phyloP scores from a whole-genome alignment of 2,797 vertebrate species.

The Chaetodon trifasciatus region DNA sequence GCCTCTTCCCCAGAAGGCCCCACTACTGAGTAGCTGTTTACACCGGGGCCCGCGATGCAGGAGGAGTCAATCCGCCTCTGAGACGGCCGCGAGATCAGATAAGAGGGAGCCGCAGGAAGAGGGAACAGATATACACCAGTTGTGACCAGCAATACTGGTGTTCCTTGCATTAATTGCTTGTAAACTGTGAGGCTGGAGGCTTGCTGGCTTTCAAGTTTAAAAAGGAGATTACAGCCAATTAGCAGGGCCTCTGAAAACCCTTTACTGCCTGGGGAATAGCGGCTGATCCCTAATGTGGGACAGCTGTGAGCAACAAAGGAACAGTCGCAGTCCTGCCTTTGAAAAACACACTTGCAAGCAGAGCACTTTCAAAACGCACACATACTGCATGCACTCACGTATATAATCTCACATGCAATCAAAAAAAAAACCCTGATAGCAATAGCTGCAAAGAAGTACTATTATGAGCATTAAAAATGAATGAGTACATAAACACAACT shows the following conservation, averaged over 20 bases:
- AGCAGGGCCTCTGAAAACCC: slow-evolving; percentile 82
- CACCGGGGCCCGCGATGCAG: slow-evolving; percentile 59
- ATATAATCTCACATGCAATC: slow-evolving; percentile 67
- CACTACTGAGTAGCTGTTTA: slow-evolving; percentile 76
- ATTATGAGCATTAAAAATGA: slow-evolving; percentile 80
- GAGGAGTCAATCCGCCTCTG: slow-evolving; percentile 68
- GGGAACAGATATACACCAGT: slow-evolving; percentile 65
- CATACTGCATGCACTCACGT: slow-evolving; percentile 36
- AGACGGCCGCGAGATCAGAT: slow-evolving; percentile 65
- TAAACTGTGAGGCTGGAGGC: slow-evolving; percentile 81
- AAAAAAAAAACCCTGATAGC: slow-evolving; percentile 64
- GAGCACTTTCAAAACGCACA: slow-evolving; percentile 62
- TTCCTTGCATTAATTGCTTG: slow-evolving; percentile 84
- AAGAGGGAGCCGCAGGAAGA: slow-evolving; percentile 60
- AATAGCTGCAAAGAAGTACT: slow-evolving; percentile 71
- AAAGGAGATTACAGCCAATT: slow-evolving; percentile 88
- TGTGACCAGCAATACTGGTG: slow-evolving; percentile 76
- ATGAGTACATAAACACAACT: slow-evolving; percentile 66
- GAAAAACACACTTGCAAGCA: slow-evolving; percentile 70
- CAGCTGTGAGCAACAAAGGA: slow-evolving; percentile 81
- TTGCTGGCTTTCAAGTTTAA: slow-evolving; percentile 82
- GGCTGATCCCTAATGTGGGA: slow-evolving; percentile 81
- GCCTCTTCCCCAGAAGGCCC: slow-evolving; percentile 70
- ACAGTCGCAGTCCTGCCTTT: slow-evolving; percentile 71
- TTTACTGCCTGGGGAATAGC: slow-evolving; percentile 75